phyloP scores from a whole-genome alignment of 2,113 vertebrate genomes.

The Corythoichthys intestinalis region DNA sequence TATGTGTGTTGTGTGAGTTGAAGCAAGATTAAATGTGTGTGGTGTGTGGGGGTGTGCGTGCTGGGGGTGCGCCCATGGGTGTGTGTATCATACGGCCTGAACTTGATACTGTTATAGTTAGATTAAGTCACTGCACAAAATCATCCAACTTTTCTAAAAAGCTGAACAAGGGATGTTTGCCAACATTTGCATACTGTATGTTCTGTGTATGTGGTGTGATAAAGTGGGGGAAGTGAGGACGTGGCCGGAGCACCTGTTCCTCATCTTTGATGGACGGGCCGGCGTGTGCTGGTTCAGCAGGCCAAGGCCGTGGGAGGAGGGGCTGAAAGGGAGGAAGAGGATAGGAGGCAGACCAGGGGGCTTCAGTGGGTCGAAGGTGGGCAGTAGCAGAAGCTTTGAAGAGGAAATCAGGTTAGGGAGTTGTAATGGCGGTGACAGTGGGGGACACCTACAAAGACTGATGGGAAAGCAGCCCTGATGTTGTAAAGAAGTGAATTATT shows the following conservation, averaged over 20 bases:
- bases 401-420: neutral
- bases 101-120: slow-evolving; percentile 17
- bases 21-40: too few species aligned
- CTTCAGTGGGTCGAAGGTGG: neutral
- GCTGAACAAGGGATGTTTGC: slow-evolving; percentile 11
- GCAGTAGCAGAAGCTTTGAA: neutral
- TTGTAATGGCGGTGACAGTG: slow-evolving; percentile 4
- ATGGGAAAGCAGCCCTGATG: neutral
- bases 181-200: neutral
- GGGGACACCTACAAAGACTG: neutral
- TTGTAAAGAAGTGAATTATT: too few species aligned
- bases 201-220: slow-evolving; percentile 13
- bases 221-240: slow-evolving; percentile 57
- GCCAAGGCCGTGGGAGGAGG: slow-evolving; percentile 36
- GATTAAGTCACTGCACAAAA: slow-evolving; percentile 14
- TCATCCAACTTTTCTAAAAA: slow-evolving; percentile 11
- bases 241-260: slow-evolving; percentile 73
- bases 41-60: too few species aligned
- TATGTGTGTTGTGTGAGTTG: too few species aligned
- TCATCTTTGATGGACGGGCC: slow-evolving; percentile 72
- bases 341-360: neutral
- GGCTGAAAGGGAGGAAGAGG: slow-evolving; percentile 4
- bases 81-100: slow-evolving; percentile 23
- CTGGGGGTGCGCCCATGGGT: too few species aligned
- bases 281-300: slow-evolving; percentile 79